Base-by-base conservation (phyloP, 2,797 vertebrate species). In the Otus scops region DNA sequence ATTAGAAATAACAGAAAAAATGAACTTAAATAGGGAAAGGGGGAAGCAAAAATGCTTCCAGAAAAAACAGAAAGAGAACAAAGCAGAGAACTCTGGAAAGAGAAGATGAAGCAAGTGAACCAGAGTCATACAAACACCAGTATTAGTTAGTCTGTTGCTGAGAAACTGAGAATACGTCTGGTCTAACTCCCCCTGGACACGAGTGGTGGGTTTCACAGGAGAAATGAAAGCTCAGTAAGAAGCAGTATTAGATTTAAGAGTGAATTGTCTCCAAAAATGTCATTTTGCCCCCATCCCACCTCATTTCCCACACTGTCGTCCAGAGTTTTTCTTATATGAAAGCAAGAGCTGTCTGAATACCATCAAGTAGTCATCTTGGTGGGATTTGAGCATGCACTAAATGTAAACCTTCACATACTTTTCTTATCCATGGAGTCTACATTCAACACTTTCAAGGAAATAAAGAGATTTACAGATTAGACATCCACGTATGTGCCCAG, bases 141-240 rank as follows among this genome's bases (percentile, higher is more conserved):
- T 59, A 67, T 92, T 84, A 89, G 36, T 95, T 87, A 85, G 38
- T 34, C 71, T 79, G 50, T 79, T 83, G 70, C 81, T 87, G 94
- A 43, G 30, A 82, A 92, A 93, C 85, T 67, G 81, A 81, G 51
- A 88, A 67, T 43, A 54, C 0, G 3, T 78, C 79, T 76, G 75
- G 45, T 68, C 78, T 80, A 65, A 89, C 54, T 92, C 56, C 53
- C 64, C 34, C 38, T 22, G 73, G 43, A 69, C n/a, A 9, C 17
- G 24, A 93, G 27, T 39, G 68, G 78, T 89, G 48, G 36, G 27
- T 85, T 92, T 78, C 74, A 53, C 16, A 45, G 83, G 28, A 88
- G 43, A 24, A 85, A 45, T 30, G 23, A 60, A 75, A 76, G 50
- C 4, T 11, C 36, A 59, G 32, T 75, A 43, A n/a, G 21, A 84